Evolutionary conservation across 2,888 invertebrate species (phyloP).

Genomic region (Pollenia labialis): DNA sequence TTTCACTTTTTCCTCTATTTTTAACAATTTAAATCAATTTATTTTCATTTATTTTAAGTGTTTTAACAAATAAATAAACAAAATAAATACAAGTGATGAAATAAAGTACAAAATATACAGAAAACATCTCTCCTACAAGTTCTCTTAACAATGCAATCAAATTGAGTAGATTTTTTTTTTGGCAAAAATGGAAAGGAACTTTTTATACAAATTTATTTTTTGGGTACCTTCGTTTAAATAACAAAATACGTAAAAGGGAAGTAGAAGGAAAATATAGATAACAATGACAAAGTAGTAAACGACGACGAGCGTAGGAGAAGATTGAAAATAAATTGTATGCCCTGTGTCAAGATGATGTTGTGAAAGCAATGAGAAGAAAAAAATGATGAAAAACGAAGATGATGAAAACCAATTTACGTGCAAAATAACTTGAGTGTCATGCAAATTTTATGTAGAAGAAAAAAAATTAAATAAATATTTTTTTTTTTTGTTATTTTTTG

Average conservation of each 20-base stretch:
- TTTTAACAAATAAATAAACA: conserved; percentile 65
- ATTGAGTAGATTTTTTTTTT: conserved; percentile 61
- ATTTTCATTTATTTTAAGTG: conserved; percentile 69
- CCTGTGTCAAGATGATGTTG: conserved; percentile 54
- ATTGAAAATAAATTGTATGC: conserved; percentile 68
- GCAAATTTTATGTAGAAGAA: conserved; percentile 78
- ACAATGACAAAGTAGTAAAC: conserved; percentile 58
- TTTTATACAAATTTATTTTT: conserved; percentile 37
- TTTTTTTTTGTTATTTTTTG: background rate
- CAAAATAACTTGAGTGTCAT: conserved; percentile 83
- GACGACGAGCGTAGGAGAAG: conserved; percentile 26
- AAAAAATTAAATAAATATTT: conserved; percentile 29
- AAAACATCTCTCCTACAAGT: conserved; percentile 7
- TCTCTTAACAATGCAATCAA: conserved; percentile 59
- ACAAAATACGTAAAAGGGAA: background rate
- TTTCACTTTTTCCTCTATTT: conserved; percentile 18
- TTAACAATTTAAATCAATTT: conserved; percentile 69
- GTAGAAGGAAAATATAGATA: conserved; percentile 34
- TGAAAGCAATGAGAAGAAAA: conserved; percentile 9
- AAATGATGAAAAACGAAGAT: conserved; percentile 45
- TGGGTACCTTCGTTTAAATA: conserved; percentile 53
- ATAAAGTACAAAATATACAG: background rate
- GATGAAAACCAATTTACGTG: conserved; percentile 81
- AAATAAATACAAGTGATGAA: conserved; percentile 24
- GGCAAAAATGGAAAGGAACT: conserved; percentile 35